These are phyloP conservation scores for Patiria pectinifera DNA, from an alignment of 53 echinoderm and acorn worm species.

Conservation along the genomic window DNA sequence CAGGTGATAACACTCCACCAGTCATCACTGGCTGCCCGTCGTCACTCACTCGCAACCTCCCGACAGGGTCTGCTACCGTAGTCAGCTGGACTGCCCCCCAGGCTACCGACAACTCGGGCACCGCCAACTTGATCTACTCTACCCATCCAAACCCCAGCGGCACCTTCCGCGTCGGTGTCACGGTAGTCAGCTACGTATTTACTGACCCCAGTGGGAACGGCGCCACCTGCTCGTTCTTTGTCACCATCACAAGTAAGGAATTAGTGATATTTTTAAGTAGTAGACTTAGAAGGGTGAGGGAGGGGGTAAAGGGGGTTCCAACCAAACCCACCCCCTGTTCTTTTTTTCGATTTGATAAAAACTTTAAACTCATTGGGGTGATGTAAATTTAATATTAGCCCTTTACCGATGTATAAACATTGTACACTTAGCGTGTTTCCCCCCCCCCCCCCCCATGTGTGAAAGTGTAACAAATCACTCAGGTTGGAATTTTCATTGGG, in stretches of 20 bases:
- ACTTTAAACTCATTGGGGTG: no score
- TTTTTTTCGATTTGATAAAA: no score
- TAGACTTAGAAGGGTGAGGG: no score
- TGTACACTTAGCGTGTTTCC: no score
- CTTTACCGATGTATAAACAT: no score
- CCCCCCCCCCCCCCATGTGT: no score
- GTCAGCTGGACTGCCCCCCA: constrained; percentile 62
- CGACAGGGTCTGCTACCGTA: neutral
- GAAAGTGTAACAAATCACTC: no score
- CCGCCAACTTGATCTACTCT: neutral
- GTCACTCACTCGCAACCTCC: neutral
- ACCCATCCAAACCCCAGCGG: constrained; percentile 54
- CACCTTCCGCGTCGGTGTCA: constrained; percentile 60
- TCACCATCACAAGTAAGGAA: constrained; percentile 34
- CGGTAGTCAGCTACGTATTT: constrained; percentile 63
- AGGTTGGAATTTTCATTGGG: no score
- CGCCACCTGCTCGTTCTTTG: constrained; percentile 69
- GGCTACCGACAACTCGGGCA: constrained; percentile 65
- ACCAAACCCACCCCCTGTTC: no score
- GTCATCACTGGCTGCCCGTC: constrained; percentile 70
- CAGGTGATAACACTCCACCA: constrained; percentile 41
- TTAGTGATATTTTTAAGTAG: no score
- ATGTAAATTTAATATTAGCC: no score
- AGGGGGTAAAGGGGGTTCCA: no score
- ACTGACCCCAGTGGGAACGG: constrained; percentile 53